A percentile compares a stretch with the other conserved stretches of the same genome.
These are phyloP conservation scores for Serranus cabrilla DNA, from an alignment of 2,797 vertebrate genomes.

Conservation along the genomic window DNA sequence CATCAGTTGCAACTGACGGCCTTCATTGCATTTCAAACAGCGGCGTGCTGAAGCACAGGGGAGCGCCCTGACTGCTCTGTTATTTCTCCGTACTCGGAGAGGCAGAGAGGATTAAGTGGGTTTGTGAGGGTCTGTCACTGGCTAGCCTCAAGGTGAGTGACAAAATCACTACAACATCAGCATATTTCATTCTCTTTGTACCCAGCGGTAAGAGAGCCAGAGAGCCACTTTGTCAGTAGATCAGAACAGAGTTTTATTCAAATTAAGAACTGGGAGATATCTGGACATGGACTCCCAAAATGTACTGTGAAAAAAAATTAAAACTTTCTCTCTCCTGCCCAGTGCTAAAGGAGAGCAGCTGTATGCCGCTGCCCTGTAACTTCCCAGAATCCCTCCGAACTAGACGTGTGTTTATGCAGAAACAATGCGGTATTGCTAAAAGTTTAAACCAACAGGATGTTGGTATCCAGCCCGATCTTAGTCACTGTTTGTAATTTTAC, in stretches of 20 bases:
- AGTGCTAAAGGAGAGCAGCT: constrained; percentile 6
- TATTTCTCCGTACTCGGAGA: constrained; percentile 47
- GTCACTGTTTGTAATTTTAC: no score
- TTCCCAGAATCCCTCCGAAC: constrained; percentile 2
- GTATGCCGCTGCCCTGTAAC: not conserved
- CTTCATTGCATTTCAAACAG: constrained; percentile 58
- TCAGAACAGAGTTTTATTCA: constrained; percentile 70
- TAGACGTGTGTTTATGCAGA: not conserved
- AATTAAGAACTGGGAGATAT: constrained; percentile 65
- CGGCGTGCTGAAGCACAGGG: constrained; percentile 1
- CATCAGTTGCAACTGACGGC: constrained; percentile 48
- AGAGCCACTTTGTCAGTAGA: constrained; percentile 64
- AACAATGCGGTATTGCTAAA: not conserved
- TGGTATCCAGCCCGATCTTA: no score
- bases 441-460: not conserved
- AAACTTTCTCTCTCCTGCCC: not conserved
- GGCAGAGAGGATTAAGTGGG: constrained; percentile 57
- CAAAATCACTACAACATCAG: constrained; percentile 74
- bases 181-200: constrained; percentile 74
- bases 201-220: constrained; percentile 47
- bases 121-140: constrained; percentile 57
- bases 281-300: constrained; percentile 37
- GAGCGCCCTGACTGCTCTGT: constrained; percentile 11
- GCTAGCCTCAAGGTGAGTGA: constrained; percentile 75
- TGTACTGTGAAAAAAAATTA: constrained; percentile 5